phyloP scores from a whole-genome alignment of 2,113 vertebrate genomes.

The Erpornis zantholeuca region DNA sequence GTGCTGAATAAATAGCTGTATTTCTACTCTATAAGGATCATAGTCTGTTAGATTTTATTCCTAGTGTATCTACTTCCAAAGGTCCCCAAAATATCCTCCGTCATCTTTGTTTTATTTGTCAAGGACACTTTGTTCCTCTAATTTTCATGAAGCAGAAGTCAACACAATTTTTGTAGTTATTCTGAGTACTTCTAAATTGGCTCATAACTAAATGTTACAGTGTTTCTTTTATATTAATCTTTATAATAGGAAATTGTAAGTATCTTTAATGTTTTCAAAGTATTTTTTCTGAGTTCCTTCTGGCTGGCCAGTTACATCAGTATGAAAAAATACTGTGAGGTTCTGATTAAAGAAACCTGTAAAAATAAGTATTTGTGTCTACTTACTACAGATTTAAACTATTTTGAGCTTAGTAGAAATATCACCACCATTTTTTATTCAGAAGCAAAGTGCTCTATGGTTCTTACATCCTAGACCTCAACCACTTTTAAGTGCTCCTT shows the following conservation, averaged over 20 bases:
- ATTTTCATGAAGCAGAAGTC: not conserved
- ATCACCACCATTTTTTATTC: not conserved
- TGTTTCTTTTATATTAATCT: not conserved
- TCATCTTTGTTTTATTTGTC: not conserved
- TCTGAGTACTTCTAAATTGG: not conserved
- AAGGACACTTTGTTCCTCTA: not conserved
- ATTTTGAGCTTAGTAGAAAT: not conserved
- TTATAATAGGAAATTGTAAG: not conserved
- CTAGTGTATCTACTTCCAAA: not conserved
- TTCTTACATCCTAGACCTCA: not conserved
- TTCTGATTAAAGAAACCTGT: not conserved
- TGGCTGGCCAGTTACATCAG: not conserved
- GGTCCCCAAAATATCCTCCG: not conserved
- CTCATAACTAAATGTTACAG: not conserved
- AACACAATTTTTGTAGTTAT: not conserved
- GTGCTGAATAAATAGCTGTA: conserved; percentile 42
- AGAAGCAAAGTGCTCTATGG: conserved; percentile 20
- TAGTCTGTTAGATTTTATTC: conserved; percentile 50
- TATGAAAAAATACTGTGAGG: not conserved
- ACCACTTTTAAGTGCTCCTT: not conserved
- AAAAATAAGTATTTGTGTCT: not conserved
- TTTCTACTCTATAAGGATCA: conserved; percentile 9
- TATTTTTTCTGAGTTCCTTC: not conserved
- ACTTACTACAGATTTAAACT: not conserved
- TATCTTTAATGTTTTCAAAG: not conserved